Conservation (phyloP, 2,888 invertebrate species). For the Diabrotica balteata region DNA sequence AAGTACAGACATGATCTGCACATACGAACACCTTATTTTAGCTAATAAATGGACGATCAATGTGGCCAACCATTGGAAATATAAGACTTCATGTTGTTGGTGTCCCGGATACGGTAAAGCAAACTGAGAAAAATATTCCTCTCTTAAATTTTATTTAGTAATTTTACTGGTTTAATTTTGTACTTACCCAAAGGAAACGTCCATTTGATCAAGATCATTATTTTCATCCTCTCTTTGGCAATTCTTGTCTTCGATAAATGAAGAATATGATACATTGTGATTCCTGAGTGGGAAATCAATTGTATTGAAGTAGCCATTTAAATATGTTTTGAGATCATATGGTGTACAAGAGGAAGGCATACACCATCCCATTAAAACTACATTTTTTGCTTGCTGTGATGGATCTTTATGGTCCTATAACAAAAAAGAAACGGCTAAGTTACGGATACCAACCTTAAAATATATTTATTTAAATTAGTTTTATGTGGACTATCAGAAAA, state of each 20-base stretch:
- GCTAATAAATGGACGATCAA: too few relatives aligned
- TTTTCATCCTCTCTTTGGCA: conserved; percentile 44
- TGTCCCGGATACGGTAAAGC: too few relatives aligned
- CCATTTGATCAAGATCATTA: conserved; percentile 42
- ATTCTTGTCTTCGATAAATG: conserved; percentile 37
- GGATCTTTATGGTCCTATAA: conserved; percentile 47
- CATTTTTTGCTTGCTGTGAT: conserved; percentile 48
- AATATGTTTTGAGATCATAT: conserved; percentile 41
- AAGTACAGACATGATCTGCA: too few relatives aligned
- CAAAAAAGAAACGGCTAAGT: neutral
- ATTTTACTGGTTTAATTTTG: neutral
- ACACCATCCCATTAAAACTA: conserved; percentile 49
- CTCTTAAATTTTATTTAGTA: too few relatives aligned
- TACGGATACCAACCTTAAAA: too few relatives aligned
- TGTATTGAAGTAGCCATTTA: conserved; percentile 42
- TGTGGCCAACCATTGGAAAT: too few relatives aligned
- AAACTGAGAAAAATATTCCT: too few relatives aligned
- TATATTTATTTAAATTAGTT: neutral
- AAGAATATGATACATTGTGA: conserved; percentile 43
- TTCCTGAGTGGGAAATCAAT: conserved; percentile 50
- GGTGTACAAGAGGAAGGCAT: conserved; percentile 50
- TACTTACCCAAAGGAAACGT: conserved; percentile 46
- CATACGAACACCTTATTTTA: too few relatives aligned
- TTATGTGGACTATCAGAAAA: neutral
- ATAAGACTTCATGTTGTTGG: too few relatives aligned